A percentile compares a stretch with the other conserved stretches of the same genome.
Conservation (phyloP, 2,113 vertebrate species). For the Carollia perspicillata region DNA sequence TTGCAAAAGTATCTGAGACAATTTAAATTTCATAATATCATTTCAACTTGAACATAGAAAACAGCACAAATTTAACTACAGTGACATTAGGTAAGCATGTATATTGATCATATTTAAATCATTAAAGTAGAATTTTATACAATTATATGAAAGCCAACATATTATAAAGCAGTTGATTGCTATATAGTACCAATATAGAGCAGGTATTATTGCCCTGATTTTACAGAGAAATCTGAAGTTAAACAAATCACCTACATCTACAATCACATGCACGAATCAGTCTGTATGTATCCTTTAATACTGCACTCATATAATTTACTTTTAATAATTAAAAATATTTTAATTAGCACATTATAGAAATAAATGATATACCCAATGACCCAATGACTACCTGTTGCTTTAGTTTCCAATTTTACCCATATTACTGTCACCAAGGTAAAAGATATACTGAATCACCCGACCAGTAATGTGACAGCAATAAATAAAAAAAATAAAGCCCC, state of each 20-base stretch:
- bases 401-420: not conserved
- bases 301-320: not conserved
- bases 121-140: not conserved
- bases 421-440: not conserved
- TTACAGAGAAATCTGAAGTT: not conserved
- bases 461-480: not conserved
- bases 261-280: not conserved
- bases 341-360: not conserved
- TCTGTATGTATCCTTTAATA: not conserved
- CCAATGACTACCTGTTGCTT: not conserved
- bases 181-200: not conserved
- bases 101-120: not conserved
- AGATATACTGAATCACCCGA: not conserved
- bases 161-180: not conserved
- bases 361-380: not conserved
- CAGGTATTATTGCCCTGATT: not conserved
- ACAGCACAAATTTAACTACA: not conserved
- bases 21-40: not conserved
- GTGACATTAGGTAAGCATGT: not conserved
- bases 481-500: slow-evolving; percentile 1
- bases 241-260: not conserved
- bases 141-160: slow-evolving; percentile 1
- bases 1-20: not conserved
- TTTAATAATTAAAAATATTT: slow-evolving; percentile 29
- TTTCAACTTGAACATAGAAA: not conserved